Conservation (phyloP, 2,113 vertebrate species). For the Pycnonotus jocosus region DNA sequence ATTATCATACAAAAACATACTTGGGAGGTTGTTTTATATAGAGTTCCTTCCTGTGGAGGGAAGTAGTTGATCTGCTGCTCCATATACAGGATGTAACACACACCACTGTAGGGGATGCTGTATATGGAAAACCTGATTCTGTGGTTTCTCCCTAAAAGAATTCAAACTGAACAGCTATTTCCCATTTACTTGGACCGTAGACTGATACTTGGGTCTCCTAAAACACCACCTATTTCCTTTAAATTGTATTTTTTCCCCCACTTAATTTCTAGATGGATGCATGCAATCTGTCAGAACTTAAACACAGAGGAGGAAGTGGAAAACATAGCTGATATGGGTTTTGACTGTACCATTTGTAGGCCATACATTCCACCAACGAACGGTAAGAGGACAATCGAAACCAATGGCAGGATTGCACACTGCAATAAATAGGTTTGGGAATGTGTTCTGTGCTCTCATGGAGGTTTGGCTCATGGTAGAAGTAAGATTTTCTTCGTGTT, state of each 20-base stretch:
- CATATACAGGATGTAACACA: not conserved
- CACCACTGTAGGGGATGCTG: not conserved
- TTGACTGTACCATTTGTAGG: conserved; percentile 91
- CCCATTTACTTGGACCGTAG: not conserved
- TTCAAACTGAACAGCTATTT: not conserved
- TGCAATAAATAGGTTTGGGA: conserved; percentile 23
- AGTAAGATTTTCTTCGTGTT: not conserved
- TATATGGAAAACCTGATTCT: not conserved
- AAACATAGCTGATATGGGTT: conserved; percentile 86
- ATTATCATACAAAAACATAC: not conserved
- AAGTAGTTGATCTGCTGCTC: not conserved
- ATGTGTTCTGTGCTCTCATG: conserved; percentile 19
- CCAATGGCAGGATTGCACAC: conserved; percentile 11
- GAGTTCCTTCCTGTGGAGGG: not conserved
- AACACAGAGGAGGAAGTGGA: conserved; percentile 90
- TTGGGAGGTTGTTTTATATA: not conserved
- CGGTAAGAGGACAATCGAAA: conserved; percentile 73
- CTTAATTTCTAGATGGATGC: conserved; percentile 89
- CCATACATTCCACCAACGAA: conserved; percentile 71
- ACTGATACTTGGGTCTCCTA: conserved; percentile 39
- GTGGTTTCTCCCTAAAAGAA: not conserved
- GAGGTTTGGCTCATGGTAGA: not conserved
- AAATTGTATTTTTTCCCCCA: conserved; percentile 56
- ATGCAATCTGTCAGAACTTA: conserved; percentile 91
- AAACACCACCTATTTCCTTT: conserved; percentile 56